Conservation (phyloP, 2,113 vertebrate species). For the Monopterus albus region DNA sequence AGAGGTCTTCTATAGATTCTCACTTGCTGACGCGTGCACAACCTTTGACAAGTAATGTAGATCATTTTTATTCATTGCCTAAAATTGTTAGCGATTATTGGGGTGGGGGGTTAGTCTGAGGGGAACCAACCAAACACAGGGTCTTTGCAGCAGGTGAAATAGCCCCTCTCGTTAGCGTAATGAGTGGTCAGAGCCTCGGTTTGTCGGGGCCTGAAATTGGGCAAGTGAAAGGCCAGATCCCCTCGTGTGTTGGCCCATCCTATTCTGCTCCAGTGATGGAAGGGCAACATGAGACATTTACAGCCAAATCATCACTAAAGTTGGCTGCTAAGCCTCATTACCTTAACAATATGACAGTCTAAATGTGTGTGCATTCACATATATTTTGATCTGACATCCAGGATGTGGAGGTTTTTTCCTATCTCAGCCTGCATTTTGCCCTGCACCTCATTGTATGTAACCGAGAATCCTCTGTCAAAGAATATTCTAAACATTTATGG, state of each 20-base stretch:
- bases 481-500: conserved; percentile 77
- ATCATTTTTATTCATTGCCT: conserved; percentile 99
- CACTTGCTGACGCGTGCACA: conserved; percentile 98
- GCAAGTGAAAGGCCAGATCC: conserved; percentile 78
- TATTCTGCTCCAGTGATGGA: conserved; percentile 47
- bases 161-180: conserved; percentile 99
- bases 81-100: conserved; percentile 99
- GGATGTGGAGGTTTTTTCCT: conserved; percentile 18
- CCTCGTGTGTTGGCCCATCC: conserved; percentile 37
- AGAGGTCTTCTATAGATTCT: conserved; percentile 99
- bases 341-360: conserved; percentile 56
- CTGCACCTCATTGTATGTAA: conserved; percentile 23
- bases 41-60: conserved; percentile 99
- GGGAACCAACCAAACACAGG: conserved; percentile 87
- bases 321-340: conserved; percentile 70
- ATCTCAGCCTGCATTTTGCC: conserved; percentile 39
- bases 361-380: conserved; percentile 45
- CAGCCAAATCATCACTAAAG: conserved; percentile 55
- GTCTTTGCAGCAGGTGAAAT: conserved; percentile 98
- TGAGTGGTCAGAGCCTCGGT: conserved; percentile 92
- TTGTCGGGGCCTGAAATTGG: conserved; percentile 77
- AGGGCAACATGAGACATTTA: conserved; percentile 63
- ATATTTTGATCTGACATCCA: conserved; percentile 44
- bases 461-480: conserved; percentile 60
- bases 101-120: conserved; percentile 89